Percentiles rank a stretch among this genome's conserved stretches.
These are phyloP conservation scores for Vesta saturnalis DNA, from an alignment of 2,888 invertebrate genomes.

Conservation along the genomic window DNA sequence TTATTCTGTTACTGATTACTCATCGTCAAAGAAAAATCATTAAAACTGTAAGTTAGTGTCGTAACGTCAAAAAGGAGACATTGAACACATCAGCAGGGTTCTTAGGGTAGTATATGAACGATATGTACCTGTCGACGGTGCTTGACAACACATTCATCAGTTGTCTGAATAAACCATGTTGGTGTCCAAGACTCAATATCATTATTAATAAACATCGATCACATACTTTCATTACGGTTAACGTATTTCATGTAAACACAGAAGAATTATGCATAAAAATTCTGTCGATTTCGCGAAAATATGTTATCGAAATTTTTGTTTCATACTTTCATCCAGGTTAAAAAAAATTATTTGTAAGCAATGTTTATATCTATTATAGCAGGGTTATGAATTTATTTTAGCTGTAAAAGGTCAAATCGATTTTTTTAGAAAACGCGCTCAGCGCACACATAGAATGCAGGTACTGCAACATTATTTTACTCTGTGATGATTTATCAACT, in stretches of 20 bases:
- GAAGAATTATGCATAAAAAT: no score
- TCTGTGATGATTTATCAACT: no score
- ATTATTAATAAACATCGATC: constrained; percentile 60
- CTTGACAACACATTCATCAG: constrained; percentile 54
- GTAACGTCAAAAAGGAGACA: constrained; percentile 32
- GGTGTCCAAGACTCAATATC: constrained; percentile 56
- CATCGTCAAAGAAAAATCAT: constrained; percentile 32
- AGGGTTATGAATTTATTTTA: no score
- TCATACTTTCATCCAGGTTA: no score
- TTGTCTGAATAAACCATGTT: constrained; percentile 54
- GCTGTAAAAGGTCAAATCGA: no score
- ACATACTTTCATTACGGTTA: constrained; percentile 29
- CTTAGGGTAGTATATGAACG: constrained; percentile 45
- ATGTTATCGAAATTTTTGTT: no score
- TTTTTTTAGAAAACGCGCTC: no score
- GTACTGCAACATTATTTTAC: no score
- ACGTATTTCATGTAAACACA: constrained; percentile 1
- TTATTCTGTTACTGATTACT: constrained; percentile 29
- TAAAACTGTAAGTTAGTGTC: constrained; percentile 31
- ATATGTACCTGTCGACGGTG: constrained; percentile 49
- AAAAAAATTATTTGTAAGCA: no score
- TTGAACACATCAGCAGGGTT: constrained; percentile 31
- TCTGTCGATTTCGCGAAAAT: no score
- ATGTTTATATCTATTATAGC: no score
- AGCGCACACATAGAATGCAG: no score